These are phyloP conservation scores for Synanthedon vespiformis DNA, from an alignment of 2,888 invertebrate genomes.

Conservation along the genomic window DNA sequence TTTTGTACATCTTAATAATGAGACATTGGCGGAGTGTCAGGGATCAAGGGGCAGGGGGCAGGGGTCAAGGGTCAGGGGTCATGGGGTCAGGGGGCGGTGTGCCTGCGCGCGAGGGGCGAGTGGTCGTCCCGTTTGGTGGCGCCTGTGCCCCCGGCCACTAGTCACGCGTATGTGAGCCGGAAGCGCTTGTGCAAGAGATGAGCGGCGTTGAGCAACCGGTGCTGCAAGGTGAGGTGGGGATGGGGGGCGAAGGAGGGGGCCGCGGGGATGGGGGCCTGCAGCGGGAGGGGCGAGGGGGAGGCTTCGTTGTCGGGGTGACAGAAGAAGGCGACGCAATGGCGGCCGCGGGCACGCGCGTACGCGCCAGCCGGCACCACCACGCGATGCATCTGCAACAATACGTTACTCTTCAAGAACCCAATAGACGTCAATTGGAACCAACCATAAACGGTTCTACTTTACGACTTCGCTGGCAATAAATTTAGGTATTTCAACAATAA, in stretches of 20 bases:
- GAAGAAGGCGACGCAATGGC: conserved; percentile 84
- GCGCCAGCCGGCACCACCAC: conserved; percentile 78
- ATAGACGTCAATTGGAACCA: too few species aligned
- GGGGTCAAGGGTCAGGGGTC: conserved; percentile 16
- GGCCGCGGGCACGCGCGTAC: conserved; percentile 71
- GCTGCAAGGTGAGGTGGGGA: conserved; percentile 53
- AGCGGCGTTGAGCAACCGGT: conserved; percentile 76
- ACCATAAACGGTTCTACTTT: too few species aligned
- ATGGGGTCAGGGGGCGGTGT: conserved; percentile 23
- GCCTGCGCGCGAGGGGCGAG: conserved; percentile 22
- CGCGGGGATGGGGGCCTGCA: conserved; percentile 46
- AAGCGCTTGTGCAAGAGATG: conserved; percentile 79
- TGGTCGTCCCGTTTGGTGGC: conserved; percentile 16
- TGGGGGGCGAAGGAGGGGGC: conserved; percentile 54
- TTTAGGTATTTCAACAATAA: too few species aligned
- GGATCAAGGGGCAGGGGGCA: conserved; percentile 3
- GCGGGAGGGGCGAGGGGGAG: conserved; percentile 59
- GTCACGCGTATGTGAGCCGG: conserved; percentile 76
- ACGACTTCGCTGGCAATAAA: too few species aligned
- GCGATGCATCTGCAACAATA: conserved; percentile 72
- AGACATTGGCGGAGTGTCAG: too few species aligned
- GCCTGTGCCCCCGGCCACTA: conserved; percentile 24
- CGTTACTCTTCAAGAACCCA: too few species aligned
- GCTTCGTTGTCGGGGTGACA: conserved; percentile 77
- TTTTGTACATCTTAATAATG: too few species aligned